phyloP scores from a whole-genome alignment of 2,888 invertebrate species.

The Diarsia mendica region DNA sequence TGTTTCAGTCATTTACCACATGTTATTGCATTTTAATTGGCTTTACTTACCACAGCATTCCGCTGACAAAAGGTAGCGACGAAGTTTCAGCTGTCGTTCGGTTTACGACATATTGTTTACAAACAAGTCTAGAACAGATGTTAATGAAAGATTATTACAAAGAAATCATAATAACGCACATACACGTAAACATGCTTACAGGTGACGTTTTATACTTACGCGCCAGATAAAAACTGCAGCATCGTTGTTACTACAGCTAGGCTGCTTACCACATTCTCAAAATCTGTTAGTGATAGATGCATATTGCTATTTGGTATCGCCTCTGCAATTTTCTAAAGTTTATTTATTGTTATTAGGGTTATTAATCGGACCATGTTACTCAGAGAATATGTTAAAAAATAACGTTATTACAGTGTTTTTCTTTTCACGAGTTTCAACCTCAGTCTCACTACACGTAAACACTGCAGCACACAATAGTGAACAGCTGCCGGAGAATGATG shows the following conservation, averaged over 20 bases:
- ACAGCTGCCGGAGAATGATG: no score
- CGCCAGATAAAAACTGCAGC: constrained; percentile 95
- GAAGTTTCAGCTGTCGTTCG: constrained; percentile 94
- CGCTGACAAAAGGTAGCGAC: constrained; percentile 94
- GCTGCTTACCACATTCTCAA: constrained; percentile 76
- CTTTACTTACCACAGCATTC: constrained; percentile 92
- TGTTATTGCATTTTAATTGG: constrained; percentile 19
- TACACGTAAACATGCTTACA: constrained; percentile 14
- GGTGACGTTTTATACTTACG: constrained; percentile 90
- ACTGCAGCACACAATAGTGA: neutral
- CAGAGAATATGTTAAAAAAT: constrained; percentile 15
- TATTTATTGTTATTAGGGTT: constrained; percentile 4
- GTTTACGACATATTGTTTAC: constrained; percentile 93
- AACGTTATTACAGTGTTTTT: constrained; percentile 19
- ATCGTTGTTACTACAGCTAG: constrained; percentile 94
- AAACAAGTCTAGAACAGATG: constrained; percentile 92
- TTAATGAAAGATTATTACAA: constrained; percentile 20
- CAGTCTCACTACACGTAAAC: constrained; percentile 12
- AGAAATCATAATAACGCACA: constrained; percentile 11
- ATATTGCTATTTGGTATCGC: constrained; percentile 60
- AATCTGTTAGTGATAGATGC: constrained; percentile 71
- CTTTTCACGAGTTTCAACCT: neutral
- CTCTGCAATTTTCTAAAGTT: constrained; percentile 21
- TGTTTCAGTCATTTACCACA: constrained; percentile 18
- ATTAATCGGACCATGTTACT: constrained; percentile 34